These are phyloP conservation scores for Xestia xanthographa DNA, from an alignment of 2,888 invertebrate genomes.

Conservation along the genomic window DNA sequence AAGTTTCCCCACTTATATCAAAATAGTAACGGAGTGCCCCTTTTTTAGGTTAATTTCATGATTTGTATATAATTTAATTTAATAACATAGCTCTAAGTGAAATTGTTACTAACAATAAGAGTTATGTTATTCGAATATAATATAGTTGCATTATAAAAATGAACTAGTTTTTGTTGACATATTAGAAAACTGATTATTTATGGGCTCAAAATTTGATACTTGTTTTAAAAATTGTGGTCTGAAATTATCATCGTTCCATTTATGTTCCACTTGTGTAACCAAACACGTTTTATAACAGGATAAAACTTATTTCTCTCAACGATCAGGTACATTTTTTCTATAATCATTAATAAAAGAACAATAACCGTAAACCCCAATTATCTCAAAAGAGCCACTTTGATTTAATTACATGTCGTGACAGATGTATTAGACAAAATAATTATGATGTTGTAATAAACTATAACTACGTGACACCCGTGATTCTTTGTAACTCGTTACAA, in stretches of 20 bases:
- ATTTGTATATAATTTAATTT: too few species aligned
- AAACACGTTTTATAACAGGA: not conserved
- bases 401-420: slow-evolving; percentile 5
- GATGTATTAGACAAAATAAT: slow-evolving; percentile 5
- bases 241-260: not conserved
- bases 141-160: too few species aligned
- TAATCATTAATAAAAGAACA: not conserved
- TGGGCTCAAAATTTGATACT: not conserved
- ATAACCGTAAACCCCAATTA: not conserved
- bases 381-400: not conserved
- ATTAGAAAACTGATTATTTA: not conserved
- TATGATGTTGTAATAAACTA: not conserved
- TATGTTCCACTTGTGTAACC: not conserved
- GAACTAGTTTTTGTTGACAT: not conserved
- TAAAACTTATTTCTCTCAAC: not conserved
- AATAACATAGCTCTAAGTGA: too few species aligned
- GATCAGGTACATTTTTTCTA: not conserved
- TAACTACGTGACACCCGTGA: not conserved
- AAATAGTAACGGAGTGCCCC: too few species aligned
- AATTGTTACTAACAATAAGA: too few species aligned
- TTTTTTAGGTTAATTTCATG: too few species aligned
- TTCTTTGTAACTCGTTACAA: slow-evolving; percentile 16
- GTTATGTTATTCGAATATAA: too few species aligned
- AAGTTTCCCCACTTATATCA: too few species aligned
- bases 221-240: not conserved